These are phyloP conservation scores for Esox lucius DNA, from an alignment of 2,797 vertebrate genomes.

Conservation along the genomic window DNA sequence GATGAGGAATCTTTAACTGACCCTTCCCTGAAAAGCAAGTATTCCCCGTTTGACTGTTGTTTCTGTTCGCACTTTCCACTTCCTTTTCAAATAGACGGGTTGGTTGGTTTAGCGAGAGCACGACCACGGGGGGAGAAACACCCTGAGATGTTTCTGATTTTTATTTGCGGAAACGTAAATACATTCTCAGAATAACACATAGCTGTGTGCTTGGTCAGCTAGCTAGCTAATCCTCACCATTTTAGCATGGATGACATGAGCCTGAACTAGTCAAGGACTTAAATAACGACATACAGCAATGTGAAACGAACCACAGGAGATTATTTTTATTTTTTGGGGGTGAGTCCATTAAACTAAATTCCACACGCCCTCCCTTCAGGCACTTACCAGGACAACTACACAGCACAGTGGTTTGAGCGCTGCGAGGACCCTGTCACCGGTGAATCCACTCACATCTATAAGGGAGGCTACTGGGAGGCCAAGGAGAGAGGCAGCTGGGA, in stretches of 20 bases:
- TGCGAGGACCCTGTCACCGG: slow-evolving; percentile 84
- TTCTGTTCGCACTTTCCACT: background rate
- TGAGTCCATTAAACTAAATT: background rate
- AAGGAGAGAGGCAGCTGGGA: slow-evolving; percentile 91
- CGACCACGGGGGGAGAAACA: too few species aligned
- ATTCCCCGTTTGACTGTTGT: slow-evolving; percentile 44
- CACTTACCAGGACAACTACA: slow-evolving; percentile 82
- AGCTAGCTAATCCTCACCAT: too few species aligned
- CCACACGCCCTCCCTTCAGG: slow-evolving; percentile 61
- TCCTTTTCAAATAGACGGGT: background rate
- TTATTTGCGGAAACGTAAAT: too few species aligned
- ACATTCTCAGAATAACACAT: too few species aligned
- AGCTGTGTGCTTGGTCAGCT: background rate
- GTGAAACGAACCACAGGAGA: too few species aligned
- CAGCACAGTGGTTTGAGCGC: slow-evolving; percentile 88
- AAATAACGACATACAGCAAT: too few species aligned
- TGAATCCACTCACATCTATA: slow-evolving; percentile 87
- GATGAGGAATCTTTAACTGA: slow-evolving; percentile 78
- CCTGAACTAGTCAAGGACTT: too few species aligned
- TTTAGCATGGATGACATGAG: too few species aligned
- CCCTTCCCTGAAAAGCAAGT: slow-evolving; percentile 80
- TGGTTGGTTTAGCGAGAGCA: background rate
- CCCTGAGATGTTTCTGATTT: too few species aligned
- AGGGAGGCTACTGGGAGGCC: slow-evolving; percentile 92
- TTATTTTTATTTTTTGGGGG: too few species aligned